Evolutionary conservation across 1,140 invertebrate genomes (phyloP).

Genomic region (Calephelis nemesis): DNA sequence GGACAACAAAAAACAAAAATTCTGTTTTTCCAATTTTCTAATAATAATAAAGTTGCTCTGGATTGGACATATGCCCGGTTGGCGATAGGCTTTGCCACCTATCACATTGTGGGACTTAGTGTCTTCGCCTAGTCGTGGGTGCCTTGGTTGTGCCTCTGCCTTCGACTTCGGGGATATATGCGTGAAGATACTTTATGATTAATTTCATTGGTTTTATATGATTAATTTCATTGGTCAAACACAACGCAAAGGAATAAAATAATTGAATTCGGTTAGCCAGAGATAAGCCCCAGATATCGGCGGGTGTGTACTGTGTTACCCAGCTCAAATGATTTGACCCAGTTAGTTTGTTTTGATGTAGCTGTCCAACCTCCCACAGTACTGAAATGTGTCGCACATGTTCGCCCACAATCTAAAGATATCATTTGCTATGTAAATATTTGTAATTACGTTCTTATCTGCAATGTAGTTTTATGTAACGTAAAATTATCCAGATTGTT

Average conservation of each 20-base stretch:
- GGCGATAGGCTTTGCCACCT: no score
- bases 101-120: no score
- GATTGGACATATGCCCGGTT: no score
- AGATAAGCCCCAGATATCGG: neutral
- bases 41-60: no score
- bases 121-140: no score
- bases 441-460: conserved; percentile 45
- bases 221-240: no score
- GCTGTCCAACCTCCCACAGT: conserved; percentile 56
- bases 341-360: conserved; percentile 60
- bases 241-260: neutral
- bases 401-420: conserved; percentile 33
- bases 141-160: no score
- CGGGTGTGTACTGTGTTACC: neutral
- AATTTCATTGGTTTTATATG: no score
- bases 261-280: neutral
- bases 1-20: no score
- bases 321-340: conserved; percentile 42
- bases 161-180: no score
- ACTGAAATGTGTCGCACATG: conserved; percentile 63
- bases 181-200: no score
- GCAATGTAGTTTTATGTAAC: neutral
- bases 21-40: no score
- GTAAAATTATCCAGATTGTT: neutral
- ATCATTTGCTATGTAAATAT: conserved; percentile 37